Conservation (phyloP, 1,140 invertebrate genomes). For the Triops cancriformis region DNA sequence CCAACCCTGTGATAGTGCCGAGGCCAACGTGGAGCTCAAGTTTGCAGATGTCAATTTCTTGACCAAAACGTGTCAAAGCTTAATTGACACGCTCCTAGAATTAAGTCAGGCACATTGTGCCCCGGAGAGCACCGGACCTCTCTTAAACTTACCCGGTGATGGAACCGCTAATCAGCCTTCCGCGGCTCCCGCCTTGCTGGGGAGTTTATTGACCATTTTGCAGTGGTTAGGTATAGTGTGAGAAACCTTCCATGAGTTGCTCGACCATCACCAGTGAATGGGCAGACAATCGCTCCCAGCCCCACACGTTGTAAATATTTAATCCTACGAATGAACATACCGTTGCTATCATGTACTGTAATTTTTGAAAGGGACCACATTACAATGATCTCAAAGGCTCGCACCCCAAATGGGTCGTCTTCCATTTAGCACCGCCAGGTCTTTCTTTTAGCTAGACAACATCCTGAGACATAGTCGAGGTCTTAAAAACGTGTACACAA, state of each 20-base stretch:
- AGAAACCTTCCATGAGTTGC: not conserved
- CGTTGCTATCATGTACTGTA: not conserved
- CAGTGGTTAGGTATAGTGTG: slow-evolving; percentile 4
- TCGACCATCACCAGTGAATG: no score
- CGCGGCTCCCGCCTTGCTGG: not conserved
- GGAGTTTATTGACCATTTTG: not conserved
- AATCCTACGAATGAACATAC: no score
- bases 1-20: slow-evolving; percentile 36
- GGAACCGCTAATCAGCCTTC: not conserved
- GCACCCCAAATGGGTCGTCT: not conserved
- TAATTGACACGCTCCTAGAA: slow-evolving; percentile 33
- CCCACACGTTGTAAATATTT: no score
- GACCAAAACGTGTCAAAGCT: slow-evolving; percentile 32
- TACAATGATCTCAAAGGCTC: not conserved
- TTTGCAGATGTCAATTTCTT: slow-evolving; percentile 33
- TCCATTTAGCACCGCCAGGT: not conserved
- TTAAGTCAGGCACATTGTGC: slow-evolving; percentile 23
- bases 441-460: not conserved
- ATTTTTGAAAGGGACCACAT: slow-evolving; percentile 7
- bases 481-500: not conserved
- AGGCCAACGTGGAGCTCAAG: slow-evolving; percentile 28
- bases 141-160: not conserved
- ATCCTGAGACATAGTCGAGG: not conserved
- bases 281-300: no score
- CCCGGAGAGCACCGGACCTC: not conserved